Evolutionary conservation across 2,888 invertebrate genomes (phyloP).

Genomic region (Coelopa pilipes): DNA sequence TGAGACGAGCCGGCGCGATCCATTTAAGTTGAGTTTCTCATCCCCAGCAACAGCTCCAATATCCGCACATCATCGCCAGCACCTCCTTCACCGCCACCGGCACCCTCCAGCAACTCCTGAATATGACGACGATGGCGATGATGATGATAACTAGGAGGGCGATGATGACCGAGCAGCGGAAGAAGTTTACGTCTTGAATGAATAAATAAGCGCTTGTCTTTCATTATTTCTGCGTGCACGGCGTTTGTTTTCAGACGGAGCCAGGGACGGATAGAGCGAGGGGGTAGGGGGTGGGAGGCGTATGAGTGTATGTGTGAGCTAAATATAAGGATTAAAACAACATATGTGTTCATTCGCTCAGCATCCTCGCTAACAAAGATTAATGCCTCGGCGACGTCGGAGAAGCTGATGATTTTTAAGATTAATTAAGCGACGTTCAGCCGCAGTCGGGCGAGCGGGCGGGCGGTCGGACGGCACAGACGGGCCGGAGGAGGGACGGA

Average conservation of each 20-base stretch:
- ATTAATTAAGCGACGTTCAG: constrained; percentile 61
- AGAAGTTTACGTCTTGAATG: neutral
- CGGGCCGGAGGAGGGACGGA: too few species aligned
- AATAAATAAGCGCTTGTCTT: constrained; percentile 1
- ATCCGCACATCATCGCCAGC: too few species aligned
- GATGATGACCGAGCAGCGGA: neutral
- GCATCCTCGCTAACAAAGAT: constrained; percentile 51
- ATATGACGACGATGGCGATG: neutral
- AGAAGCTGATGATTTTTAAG: constrained; percentile 57
- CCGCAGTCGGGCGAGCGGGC: constrained; percentile 55
- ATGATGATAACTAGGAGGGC: neutral
- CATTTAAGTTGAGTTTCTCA: too few species aligned
- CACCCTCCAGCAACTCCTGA: too few species aligned
- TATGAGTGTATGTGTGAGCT: constrained; percentile 6
- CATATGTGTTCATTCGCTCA: constrained; percentile 25
- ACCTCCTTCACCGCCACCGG: too few species aligned
- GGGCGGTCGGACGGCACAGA: too few species aligned
- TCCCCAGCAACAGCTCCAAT: too few species aligned
- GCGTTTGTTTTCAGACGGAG: neutral
- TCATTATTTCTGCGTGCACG: neutral
- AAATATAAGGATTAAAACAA: constrained; percentile 26
- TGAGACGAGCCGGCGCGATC: too few species aligned
- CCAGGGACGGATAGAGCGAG: too few species aligned
- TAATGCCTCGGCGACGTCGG: constrained; percentile 54
- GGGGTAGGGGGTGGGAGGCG: too few species aligned